Conservation (phyloP, 2,888 invertebrate species). For the Drosophila yooni region DNA sequence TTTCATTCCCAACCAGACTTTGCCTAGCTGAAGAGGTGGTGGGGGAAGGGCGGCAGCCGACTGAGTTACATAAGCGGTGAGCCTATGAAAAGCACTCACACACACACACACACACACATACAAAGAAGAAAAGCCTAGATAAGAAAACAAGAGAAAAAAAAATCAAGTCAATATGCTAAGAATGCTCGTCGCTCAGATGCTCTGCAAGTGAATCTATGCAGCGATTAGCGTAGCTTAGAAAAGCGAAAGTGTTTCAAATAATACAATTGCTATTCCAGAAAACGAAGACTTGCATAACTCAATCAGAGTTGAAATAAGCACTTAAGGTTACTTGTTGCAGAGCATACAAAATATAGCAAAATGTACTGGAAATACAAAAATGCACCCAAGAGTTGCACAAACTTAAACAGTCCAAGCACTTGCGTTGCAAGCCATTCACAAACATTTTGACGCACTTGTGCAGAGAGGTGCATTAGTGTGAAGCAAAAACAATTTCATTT, state of each 20-base stretch:
- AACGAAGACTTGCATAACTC: background rate
- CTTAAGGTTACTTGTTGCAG: background rate
- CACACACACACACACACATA: background rate
- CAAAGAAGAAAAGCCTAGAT: constrained; percentile 24
- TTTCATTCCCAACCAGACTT: constrained; percentile 44
- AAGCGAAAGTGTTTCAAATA: background rate
- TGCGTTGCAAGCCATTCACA: constrained; percentile 15
- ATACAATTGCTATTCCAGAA: background rate
- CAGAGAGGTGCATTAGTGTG: constrained; percentile 37
- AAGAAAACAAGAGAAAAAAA: constrained; percentile 12
- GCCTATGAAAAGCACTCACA: constrained; percentile 33
- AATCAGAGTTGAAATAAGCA: background rate
- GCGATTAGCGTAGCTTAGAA: background rate
- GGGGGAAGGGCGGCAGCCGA: constrained; percentile 14
- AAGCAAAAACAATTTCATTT: constrained; percentile 53
- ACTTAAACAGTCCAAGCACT: constrained; percentile 42
- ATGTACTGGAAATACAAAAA: constrained; percentile 13
- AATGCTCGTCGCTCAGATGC: constrained; percentile 11
- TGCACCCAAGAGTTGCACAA: constrained; percentile 37
- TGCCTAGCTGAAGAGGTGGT: constrained; percentile 1
- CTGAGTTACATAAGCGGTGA: constrained; percentile 69
- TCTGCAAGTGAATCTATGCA: constrained; percentile 15
- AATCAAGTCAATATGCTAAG: constrained; percentile 31
- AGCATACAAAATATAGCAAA: no score
- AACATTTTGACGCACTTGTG: background rate